phyloP scores from a whole-genome alignment of 2,888 invertebrate species.

The Acronicta leporina region DNA sequence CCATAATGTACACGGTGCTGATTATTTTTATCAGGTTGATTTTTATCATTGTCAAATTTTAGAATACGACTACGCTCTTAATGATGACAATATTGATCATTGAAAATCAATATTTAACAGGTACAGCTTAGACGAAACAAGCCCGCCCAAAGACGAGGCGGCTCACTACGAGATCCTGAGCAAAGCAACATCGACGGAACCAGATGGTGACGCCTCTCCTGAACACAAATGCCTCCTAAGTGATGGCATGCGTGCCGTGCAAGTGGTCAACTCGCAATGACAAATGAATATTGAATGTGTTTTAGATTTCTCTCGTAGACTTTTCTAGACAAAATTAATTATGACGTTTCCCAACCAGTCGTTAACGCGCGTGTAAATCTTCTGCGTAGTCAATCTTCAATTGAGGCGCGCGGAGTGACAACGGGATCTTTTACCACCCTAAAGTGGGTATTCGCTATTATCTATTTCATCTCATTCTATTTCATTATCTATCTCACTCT shows the following conservation, averaged over 20 bases:
- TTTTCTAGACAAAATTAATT: not conserved
- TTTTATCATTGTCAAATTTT: too few relatives aligned
- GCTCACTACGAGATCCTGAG: constrained; percentile 90
- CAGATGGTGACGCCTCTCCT: constrained; percentile 9
- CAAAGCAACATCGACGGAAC: constrained; percentile 67
- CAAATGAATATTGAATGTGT: not conserved
- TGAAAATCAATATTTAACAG: constrained; percentile 66
- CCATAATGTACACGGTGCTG: too few relatives aligned
- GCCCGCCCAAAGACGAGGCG: constrained; percentile 87
- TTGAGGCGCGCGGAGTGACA: too few relatives aligned
- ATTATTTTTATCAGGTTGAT: too few relatives aligned
- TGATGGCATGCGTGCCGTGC: constrained; percentile 60
- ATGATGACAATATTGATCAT: too few relatives aligned
- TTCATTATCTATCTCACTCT: too few relatives aligned
- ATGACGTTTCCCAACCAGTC: not conserved
- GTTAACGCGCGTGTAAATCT: not conserved
- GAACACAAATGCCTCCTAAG: constrained; percentile 55
- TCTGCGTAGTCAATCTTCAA: too few relatives aligned
- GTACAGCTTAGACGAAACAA: constrained; percentile 90
- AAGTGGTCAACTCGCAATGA: constrained; percentile 51
- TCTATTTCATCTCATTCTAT: too few relatives aligned
- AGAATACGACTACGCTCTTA: too few relatives aligned
- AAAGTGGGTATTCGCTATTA: too few relatives aligned
- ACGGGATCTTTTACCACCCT: too few relatives aligned
- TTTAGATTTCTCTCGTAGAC: constrained; percentile 1